Evolutionary conservation across 2,113 vertebrate genomes (phyloP).

Genomic region (Camelus bactrianus): DNA sequence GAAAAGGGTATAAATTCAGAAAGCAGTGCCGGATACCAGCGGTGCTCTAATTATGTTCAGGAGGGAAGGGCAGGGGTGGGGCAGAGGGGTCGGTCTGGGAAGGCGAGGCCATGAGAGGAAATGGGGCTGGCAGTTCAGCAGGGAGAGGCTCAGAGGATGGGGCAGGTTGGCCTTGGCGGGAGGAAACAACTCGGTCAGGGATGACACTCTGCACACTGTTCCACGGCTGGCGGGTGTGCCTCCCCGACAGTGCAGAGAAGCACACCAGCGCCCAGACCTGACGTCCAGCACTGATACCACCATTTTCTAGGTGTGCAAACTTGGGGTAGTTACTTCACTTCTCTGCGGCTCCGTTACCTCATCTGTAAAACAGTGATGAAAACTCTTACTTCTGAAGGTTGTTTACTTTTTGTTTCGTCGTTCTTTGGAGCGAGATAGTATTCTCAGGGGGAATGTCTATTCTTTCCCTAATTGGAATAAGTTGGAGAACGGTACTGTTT

Average conservation of each 20-base stretch:
- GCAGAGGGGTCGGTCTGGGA: neutral
- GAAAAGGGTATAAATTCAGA: neutral
- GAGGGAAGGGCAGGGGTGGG: neutral
- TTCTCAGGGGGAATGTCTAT: neutral
- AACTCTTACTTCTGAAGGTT: neutral
- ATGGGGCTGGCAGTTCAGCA: neutral
- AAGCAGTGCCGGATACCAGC: neutral
- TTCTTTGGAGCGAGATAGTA: neutral
- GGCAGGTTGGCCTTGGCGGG: neutral
- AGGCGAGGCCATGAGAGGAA: neutral
- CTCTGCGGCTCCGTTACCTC: neutral
- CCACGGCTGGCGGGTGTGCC: neutral
- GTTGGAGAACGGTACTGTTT: neutral
- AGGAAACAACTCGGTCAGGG: fast-evolving
- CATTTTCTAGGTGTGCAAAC: neutral
- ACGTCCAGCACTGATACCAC: fast-evolving
- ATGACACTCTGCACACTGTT: fast-evolving
- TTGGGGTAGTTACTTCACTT: neutral
- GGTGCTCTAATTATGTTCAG: neutral
- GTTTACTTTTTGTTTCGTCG: neutral
- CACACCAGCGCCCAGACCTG: neutral
- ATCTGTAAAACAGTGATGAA: neutral
- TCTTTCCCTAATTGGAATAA: neutral
- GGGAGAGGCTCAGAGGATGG: neutral
- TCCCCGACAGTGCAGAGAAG: neutral